Evolutionary conservation across 2,797 vertebrate genomes (phyloP), one percentile per base, ranked within the genome.

Genomic region (Lemur catta): DNA sequence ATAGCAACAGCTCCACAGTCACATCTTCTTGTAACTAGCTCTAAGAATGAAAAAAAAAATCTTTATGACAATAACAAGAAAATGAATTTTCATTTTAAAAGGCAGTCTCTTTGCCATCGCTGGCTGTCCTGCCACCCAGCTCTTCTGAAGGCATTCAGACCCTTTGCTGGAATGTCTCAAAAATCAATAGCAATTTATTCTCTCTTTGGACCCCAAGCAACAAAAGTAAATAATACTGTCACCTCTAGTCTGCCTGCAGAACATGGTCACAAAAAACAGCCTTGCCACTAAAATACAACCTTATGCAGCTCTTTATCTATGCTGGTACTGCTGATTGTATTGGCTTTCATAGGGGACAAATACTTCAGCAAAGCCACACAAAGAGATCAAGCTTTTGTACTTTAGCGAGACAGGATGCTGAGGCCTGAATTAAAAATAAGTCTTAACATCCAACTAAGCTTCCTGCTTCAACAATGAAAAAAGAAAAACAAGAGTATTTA

Each of bases 161-260:
- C 98, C 98, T 98, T 99, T 98, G 98, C 98, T 97, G 97, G 97
- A 99, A 98, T 96, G 98, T 98, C 98, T 98, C 96, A 98, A 98
- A 99, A 99, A 99, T 99, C 99, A 99, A 99, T 99, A 99, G 98
- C 99, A 99, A 99, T 99, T 99, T 99, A 99, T 99, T 99, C 98
- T 99, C 98, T 99, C 98, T 98, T 98, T 98, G 98, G 98, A 98
- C 98, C 98, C 98, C 98, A 98, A 99, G 99, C 98, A 98, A 98
- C 98, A 98, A 97, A 98, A 99, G 99, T 99, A 99, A 99, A 99
- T 99, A 99, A 99, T 99, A 98, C 98, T 98, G 99, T 99, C 99
- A 99, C 98, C 98, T 98, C 98, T 48, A 96, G 98, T 97, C 97
- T 97, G 98, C 98, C 98, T 98, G 97, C 93, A 98, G 98, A 99